Conservation (phyloP, 1,140 invertebrate genomes). For the Orius insidiosus region DNA sequence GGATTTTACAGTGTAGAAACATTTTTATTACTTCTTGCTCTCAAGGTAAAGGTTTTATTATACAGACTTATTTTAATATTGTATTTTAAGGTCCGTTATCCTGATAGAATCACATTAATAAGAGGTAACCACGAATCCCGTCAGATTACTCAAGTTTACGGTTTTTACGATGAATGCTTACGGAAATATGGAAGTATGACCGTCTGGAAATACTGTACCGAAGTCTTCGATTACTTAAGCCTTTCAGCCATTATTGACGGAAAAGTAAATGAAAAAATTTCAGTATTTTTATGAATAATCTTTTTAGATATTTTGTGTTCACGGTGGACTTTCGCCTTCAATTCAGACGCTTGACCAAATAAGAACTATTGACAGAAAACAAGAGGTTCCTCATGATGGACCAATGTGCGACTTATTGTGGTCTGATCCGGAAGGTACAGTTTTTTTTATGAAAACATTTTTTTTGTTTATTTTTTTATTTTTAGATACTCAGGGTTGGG, state of each 20-base stretch:
- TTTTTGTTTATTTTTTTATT: conserved; percentile 12
- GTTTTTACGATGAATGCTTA: conserved; percentile 98
- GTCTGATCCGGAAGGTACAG: conserved; percentile 93
- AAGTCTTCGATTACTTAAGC: conserved; percentile 98
- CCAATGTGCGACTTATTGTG: conserved; percentile 99
- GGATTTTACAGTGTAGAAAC: conserved; percentile 99
- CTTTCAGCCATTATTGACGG: conserved; percentile 97
- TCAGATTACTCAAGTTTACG: conserved; percentile 99
- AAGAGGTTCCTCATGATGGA: conserved; percentile 97
- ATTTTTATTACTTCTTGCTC: conserved; percentile 86
- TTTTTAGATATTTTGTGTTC: conserved; percentile 90
- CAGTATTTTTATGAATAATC: conserved; percentile 6
- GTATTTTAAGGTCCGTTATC: conserved; percentile 75
- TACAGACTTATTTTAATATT: conserved; percentile 4
- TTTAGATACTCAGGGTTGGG: conserved; percentile 80
- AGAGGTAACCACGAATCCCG: conserved; percentile 92
- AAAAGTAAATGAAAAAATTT: conserved; percentile 37
- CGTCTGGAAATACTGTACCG: conserved; percentile 98
- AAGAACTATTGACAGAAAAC: conserved; percentile 93
- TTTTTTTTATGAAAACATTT: neutral
- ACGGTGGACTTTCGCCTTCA: conserved; percentile 96
- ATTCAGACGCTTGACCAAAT: conserved; percentile 99
- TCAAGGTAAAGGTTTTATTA: conserved; percentile 57
- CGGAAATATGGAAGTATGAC: conserved; percentile 97
- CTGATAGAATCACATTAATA: conserved; percentile 95